These are phyloP conservation scores for Pica pica DNA, from an alignment of 2,113 vertebrate genomes.

Conservation along the genomic window DNA sequence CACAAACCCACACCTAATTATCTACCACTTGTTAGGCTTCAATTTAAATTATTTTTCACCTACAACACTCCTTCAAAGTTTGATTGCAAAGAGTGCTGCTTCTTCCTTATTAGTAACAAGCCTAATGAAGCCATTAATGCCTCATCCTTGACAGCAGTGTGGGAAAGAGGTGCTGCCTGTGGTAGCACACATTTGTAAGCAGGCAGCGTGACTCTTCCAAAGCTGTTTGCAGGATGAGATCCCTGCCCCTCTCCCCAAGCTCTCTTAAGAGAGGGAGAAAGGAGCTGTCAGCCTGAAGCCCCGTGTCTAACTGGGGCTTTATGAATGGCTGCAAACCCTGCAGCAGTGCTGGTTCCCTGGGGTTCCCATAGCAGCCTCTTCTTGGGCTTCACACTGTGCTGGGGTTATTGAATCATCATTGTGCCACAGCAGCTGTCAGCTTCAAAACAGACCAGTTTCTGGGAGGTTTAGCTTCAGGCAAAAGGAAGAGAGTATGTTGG, in stretches of 20 bases:
- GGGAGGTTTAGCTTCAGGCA: background rate
- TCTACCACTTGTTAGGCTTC: background rate
- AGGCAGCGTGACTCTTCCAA: background rate
- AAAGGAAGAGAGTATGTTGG: background rate
- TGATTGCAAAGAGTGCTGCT: background rate
- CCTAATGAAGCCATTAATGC: background rate
- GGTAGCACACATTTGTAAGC: background rate
- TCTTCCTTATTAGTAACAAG: background rate
- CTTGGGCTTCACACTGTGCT: background rate
- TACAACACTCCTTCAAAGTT: background rate
- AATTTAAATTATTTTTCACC: background rate
- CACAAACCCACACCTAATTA: background rate
- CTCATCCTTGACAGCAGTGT: background rate
- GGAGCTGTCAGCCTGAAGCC: background rate
- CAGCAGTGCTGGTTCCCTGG: background rate
- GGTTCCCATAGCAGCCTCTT: background rate
- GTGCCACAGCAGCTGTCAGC: background rate
- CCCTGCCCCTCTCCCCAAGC: background rate
- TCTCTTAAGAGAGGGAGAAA: background rate
- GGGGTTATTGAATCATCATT: background rate
- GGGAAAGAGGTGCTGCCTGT: background rate
- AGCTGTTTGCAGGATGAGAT: background rate
- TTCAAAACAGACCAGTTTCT: background rate
- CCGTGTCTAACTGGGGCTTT: accelerated
- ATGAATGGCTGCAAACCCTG: background rate